A percentile compares a stretch with the other conserved stretches of the same genome.
Evolutionary conservation across 2,888 invertebrate species (phyloP).

Genomic region (Diloba caeruleocephala): DNA sequence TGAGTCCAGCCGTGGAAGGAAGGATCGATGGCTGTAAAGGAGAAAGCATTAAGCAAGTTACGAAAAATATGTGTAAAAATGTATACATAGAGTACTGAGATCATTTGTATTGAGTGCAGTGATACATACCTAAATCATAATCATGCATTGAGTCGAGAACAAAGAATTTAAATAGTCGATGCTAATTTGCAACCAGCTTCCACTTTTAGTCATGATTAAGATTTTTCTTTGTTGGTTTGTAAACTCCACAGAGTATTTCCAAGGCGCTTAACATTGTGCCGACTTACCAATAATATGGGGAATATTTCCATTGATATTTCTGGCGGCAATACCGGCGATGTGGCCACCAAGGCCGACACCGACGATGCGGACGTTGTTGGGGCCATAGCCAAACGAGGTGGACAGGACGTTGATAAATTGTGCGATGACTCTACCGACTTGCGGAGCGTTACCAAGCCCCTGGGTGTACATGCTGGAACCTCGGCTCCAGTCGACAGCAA

Average conservation of each 20-base stretch:
- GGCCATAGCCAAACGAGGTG: constrained; percentile 65
- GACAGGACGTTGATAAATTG: constrained; percentile 76
- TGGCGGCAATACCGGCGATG: constrained; percentile 80
- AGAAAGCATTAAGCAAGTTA: background rate
- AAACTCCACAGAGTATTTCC: too few relatives aligned
- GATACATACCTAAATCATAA: too few relatives aligned
- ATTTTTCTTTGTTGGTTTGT: too few relatives aligned
- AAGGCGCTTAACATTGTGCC: background rate
- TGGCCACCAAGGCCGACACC: constrained; percentile 81
- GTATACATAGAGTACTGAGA: background rate
- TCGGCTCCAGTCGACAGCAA: constrained; percentile 82
- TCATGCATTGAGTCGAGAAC: too few relatives aligned
- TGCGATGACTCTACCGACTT: constrained; percentile 73
- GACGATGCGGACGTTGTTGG: constrained; percentile 72
- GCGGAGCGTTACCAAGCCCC: constrained; percentile 74
- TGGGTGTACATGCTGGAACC: constrained; percentile 68
- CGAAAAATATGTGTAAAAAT: background rate
- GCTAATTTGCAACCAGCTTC: too few relatives aligned
- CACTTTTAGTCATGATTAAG: too few relatives aligned
- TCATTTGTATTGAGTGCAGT: background rate
- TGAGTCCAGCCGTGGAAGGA: constrained; percentile 81
- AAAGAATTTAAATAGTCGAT: too few relatives aligned
- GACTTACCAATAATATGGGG: constrained; percentile 76
- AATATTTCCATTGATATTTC: constrained; percentile 60
- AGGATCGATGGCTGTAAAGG: constrained; percentile 78